phyloP scores from a whole-genome alignment of 2,113 vertebrate species.

The Podarcis cretensis region DNA sequence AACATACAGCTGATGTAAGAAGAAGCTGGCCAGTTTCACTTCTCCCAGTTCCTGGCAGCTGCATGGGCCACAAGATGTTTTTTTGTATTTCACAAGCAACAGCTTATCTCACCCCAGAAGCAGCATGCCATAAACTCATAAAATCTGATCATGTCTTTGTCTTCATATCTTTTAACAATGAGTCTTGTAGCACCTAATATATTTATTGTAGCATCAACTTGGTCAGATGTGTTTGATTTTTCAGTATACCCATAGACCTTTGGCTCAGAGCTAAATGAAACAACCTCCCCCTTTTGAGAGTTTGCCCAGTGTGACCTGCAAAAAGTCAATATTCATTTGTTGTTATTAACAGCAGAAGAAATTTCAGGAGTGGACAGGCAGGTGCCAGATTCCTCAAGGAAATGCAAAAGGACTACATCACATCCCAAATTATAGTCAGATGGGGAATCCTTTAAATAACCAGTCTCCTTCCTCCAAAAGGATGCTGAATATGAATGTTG shows the following conservation, averaged over 20 bases:
- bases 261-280: slow-evolving; percentile 5
- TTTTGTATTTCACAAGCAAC: too few species aligned
- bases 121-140: slow-evolving; percentile 15
- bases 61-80: background rate
- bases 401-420: background rate
- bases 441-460: background rate
- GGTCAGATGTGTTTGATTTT: background rate
- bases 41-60: background rate
- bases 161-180: background rate
- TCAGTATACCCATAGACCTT: slow-evolving; percentile 39
- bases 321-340: background rate
- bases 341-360: slow-evolving; percentile 12
- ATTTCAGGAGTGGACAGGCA: background rate
- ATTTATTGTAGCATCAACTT: background rate
- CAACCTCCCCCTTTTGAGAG: background rate
- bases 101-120: background rate
- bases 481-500: background rate
- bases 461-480: background rate
- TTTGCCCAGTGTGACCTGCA: background rate
- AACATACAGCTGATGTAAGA: background rate
- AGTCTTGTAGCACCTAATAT: background rate
- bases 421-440: background rate
- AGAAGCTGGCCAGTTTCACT: background rate
- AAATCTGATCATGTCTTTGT: slow-evolving; percentile 51
- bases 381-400: background rate